These are phyloP conservation scores for Bos javanicus DNA, from an alignment of 2,113 vertebrate genomes.

Conservation along the genomic window DNA sequence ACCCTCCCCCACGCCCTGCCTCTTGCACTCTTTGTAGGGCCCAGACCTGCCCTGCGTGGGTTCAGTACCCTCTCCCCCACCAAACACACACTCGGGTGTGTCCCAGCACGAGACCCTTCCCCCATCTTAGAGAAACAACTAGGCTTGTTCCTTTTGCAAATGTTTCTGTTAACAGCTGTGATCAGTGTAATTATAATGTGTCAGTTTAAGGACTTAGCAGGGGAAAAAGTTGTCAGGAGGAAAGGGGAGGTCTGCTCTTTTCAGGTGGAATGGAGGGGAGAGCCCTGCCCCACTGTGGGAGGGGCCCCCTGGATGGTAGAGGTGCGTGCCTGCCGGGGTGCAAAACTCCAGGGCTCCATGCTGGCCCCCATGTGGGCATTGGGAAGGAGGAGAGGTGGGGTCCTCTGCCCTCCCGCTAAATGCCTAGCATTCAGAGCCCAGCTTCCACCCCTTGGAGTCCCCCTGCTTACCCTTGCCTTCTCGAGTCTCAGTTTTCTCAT, in stretches of 20 bases:
- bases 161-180: neutral
- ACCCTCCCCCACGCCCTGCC: rapidly evolving
- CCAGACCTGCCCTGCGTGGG: no score
- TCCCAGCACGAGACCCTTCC: neutral
- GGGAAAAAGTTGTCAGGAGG: no score
- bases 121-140: neutral
- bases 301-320: no score
- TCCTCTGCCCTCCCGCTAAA: no score
- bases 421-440: neutral
- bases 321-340: neutral
- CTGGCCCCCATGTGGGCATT: rapidly evolving
- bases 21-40: neutral
- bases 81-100: neutral
- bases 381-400: neutral
- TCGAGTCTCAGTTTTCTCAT: neutral
- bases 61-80: neutral
- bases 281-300: neutral
- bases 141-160: neutral
- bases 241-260: neutral
- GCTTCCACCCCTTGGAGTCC: neutral
- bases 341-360: neutral
- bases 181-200: neutral
- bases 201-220: neutral
- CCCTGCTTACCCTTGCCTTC: neutral
- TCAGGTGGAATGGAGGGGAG: neutral